Evolutionary conservation across 2,888 invertebrate genomes (phyloP).

Genomic region (Thymelicus lineola): DNA sequence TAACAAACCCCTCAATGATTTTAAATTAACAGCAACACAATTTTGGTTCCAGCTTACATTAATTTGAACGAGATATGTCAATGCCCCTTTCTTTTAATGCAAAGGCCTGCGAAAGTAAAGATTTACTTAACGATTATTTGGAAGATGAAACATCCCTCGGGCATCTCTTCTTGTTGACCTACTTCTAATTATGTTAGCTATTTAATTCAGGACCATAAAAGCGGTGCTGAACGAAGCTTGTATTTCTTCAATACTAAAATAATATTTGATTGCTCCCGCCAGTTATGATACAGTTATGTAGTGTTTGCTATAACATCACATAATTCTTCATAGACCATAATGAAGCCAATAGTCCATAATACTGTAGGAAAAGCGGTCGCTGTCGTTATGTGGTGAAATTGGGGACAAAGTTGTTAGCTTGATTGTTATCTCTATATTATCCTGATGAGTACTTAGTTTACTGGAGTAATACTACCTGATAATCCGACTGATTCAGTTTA

Average conservation of each 20-base stretch:
- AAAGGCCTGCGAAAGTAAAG: neutral
- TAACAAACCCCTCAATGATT: no score
- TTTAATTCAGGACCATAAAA: slow-evolving; percentile 12
- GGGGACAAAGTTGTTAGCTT: no score
- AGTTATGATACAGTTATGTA: neutral
- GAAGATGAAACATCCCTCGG: neutral
- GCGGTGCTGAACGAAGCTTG: slow-evolving; percentile 7
- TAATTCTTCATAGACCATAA: neutral
- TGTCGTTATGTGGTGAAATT: neutral
- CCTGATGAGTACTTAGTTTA: no score
- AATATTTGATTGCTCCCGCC: neutral
- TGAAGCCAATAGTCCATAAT: neutral
- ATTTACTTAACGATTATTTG: neutral
- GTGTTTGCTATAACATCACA: neutral
- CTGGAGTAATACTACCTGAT: no score
- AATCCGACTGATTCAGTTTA: no score
- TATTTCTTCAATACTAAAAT: slow-evolving; percentile 3
- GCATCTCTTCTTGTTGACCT: slow-evolving; percentile 3
- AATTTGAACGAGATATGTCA: neutral
- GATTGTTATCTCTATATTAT: no score
- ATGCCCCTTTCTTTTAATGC: neutral
- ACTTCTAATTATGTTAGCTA: slow-evolving; percentile 10
- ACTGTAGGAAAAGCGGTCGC: neutral
- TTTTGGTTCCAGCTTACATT: neutral
- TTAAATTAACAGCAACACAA: no score